phyloP scores from a whole-genome alignment of 2,888 invertebrate genomes.

The Nomada ferruginata region DNA sequence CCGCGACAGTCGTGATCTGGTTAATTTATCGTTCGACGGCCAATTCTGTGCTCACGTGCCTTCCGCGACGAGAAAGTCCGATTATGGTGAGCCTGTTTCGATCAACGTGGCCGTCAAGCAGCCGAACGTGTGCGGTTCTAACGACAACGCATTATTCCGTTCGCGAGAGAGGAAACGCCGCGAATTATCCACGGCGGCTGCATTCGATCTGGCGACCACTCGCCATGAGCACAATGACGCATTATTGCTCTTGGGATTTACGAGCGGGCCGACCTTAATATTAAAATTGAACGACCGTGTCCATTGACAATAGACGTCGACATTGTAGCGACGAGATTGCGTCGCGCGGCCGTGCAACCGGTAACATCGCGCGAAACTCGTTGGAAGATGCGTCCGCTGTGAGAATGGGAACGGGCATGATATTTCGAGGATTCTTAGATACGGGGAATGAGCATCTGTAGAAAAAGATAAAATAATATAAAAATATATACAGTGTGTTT shows the following conservation, averaged over 20 bases:
- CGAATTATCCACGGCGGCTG: constrained; percentile 58
- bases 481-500: too few species aligned
- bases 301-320: constrained; percentile 32
- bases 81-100: constrained; percentile 41
- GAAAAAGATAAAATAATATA: too few species aligned
- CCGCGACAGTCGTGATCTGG: constrained; percentile 17
- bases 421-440: too few species aligned
- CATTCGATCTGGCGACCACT: constrained; percentile 66
- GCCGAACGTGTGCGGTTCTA: constrained; percentile 37
- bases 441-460: too few species aligned
- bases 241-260: constrained; percentile 60
- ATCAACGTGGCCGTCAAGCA: constrained; percentile 34
- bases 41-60: constrained; percentile 57
- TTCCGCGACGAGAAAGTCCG: constrained; percentile 52
- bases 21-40: constrained; percentile 52
- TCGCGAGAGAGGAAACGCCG: constrained; percentile 42
- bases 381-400: too few species aligned
- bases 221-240: constrained; percentile 58
- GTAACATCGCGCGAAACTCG: background rate
- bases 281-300: constrained; percentile 51
- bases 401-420: too few species aligned
- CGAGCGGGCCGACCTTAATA: constrained; percentile 57
- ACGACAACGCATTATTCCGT: constrained; percentile 59
- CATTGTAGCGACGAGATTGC: constrained; percentile 13
- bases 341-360: background rate